A percentile compares a stretch with the other conserved stretches of the same genome.
Conservation (phyloP, 92 coral and sea anemone species). For the Actinernus sp. region DNA sequence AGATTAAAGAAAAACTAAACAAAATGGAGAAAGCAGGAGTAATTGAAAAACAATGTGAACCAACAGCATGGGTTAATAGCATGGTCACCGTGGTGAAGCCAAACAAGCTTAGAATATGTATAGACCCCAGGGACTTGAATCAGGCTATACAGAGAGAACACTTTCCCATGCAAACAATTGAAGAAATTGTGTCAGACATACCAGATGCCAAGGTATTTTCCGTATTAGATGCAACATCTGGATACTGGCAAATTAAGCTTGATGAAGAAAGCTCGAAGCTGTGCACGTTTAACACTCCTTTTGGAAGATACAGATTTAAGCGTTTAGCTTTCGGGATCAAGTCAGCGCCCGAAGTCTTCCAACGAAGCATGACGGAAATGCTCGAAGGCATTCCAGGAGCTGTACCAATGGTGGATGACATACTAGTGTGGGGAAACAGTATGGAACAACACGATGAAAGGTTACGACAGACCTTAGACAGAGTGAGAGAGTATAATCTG, state of each 20-base stretch:
- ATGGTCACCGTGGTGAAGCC: constrained; percentile 73
- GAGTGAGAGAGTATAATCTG: no score
- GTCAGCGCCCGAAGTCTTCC: no score
- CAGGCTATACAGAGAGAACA: constrained; percentile 52
- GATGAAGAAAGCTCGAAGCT: constrained; percentile 43
- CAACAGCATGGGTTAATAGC: constrained; percentile 66
- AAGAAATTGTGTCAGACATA: constrained; percentile 43
- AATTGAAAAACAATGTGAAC: constrained; percentile 44
- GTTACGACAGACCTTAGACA: no score
- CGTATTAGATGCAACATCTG: constrained; percentile 47
- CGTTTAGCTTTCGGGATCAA: no score
- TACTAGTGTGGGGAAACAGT: no score
- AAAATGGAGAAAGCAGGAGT: constrained; percentile 46
- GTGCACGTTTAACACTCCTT: no score
- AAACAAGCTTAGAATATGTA: constrained; percentile 55
- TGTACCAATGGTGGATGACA: no score
- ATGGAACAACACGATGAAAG: no score
- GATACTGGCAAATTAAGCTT: constrained; percentile 46
- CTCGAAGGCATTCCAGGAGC: no score
- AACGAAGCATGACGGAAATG: no score
- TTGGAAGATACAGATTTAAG: no score
- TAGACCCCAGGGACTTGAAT: constrained; percentile 58
- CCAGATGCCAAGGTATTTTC: constrained; percentile 60
- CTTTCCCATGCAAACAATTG: constrained; percentile 60
- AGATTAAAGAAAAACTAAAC: constrained; percentile 34